Conservation (phyloP, 2,888 invertebrate genomes). For the Norana najaformis region DNA sequence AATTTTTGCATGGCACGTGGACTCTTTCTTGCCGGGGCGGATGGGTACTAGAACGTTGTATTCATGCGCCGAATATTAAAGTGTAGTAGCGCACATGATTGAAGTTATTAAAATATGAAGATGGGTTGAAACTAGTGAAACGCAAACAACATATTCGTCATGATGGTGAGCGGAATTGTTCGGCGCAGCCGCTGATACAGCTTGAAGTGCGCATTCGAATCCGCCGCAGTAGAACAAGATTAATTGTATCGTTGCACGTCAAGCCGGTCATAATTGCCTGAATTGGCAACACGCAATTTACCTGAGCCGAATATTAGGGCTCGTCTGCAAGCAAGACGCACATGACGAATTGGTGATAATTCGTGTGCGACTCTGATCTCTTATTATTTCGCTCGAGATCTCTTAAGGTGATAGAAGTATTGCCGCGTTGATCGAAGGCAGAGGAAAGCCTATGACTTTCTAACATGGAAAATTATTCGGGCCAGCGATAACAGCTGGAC, state of each 20-base stretch:
- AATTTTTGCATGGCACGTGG: neutral
- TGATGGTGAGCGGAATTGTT: neutral
- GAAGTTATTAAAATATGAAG: conserved; percentile 1
- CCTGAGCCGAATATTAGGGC: neutral
- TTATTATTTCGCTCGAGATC: neutral
- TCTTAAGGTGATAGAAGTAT: neutral
- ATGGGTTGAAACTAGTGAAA: neutral
- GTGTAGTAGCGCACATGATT: neutral
- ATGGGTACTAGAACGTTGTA: neutral
- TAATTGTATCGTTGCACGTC: neutral
- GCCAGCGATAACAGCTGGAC: neutral
- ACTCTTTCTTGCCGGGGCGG: neutral
- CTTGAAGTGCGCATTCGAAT: neutral
- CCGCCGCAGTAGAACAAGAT: neutral
- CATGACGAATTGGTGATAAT: neutral
- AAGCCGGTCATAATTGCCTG: neutral
- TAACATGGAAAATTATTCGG: neutral
- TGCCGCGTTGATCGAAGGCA: neutral
- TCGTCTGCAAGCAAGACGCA: neutral
- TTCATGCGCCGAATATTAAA: neutral
- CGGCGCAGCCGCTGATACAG: neutral
- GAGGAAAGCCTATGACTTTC: neutral
- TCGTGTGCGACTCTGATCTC: no score
- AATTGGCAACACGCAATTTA: conserved; percentile 13
- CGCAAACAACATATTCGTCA: neutral